Evolutionary conservation across 1,140 invertebrate species (phyloP), one percentile per base, ranked within the genome.

Genomic region (Cydia pomonella): DNA sequence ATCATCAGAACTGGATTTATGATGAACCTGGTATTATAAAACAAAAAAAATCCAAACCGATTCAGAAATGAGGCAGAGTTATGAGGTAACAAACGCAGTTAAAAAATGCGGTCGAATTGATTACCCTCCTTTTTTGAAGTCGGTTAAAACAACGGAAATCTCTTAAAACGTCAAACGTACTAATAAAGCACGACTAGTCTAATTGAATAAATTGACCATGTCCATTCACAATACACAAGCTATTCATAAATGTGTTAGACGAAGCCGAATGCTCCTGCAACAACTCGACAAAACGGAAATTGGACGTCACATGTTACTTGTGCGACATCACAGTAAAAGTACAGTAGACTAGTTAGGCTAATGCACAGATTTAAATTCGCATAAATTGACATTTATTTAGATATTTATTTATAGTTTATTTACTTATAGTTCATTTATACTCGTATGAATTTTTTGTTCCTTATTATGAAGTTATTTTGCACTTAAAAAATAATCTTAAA

Each of bases 211-310:
- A 59, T 59, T 59, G 21, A 21, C 50, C 16, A 59, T 0, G 50
- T 6, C 53, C 21, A 23, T 59, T 59, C 53, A 59, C 18, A 21
- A 59, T 21, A 59, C 3, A 4, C 53, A 69, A 38, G 29, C 33
- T 69, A 69, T 69, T 69, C 64, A 69, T 69, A 69, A 69, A 33
- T 69, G 64, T 38, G n/a, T 69, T 29, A 69, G 64, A 27, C 41
- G 38, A 25, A 33, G 73, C 38, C 47, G 66, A 21, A 27, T 73
- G 29, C 73, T 38, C 33, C 27, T 59, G 75, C 73, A 76, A 76
- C 76, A 76, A 75, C 73, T 75, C 74, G 79, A 77, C 79, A 75
- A 69, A 27, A 53, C 73, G 79, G 79, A 80, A 78, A 80, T 80
- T 80, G 76, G 69, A 78, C 75, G 79, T 78, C 77, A 47, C 75